Percentiles rank a stretch among this genome's conserved stretches.
These are phyloP conservation scores for Metopia argyrocephala DNA, from an alignment of 2,888 invertebrate genomes.

Conservation along the genomic window DNA sequence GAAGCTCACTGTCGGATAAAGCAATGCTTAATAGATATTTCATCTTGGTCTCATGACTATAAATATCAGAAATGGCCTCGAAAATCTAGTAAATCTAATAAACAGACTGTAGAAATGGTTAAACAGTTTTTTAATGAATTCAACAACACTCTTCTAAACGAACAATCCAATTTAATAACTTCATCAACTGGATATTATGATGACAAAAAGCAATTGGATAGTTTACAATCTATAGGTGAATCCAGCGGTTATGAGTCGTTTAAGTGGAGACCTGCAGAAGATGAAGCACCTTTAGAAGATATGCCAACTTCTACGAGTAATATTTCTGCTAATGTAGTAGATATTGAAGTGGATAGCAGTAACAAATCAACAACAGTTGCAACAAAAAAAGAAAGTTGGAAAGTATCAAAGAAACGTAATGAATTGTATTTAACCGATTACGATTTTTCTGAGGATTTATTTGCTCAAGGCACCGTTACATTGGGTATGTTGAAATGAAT, in stretches of 20 bases:
- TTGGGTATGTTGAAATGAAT: too few relatives aligned
- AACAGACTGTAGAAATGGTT: slow-evolving; percentile 76
- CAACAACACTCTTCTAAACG: slow-evolving; percentile 62
- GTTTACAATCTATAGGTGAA: slow-evolving; percentile 85
- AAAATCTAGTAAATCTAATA: slow-evolving; percentile 68
- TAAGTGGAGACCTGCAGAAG: slow-evolving; percentile 81
- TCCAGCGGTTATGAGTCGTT: slow-evolving; percentile 88
- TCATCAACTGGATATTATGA: slow-evolving; percentile 51
- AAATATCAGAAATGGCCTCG: slow-evolving; percentile 80
- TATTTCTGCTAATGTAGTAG: slow-evolving; percentile 60
- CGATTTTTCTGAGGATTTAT: slow-evolving; percentile 78
- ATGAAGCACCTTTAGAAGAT: slow-evolving; percentile 72
- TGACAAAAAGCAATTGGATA: slow-evolving; percentile 79
- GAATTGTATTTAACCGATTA: slow-evolving; percentile 76
- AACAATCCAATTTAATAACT: slow-evolving; percentile 45
- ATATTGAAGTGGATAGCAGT: slow-evolving; percentile 72
- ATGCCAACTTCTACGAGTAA: slow-evolving; percentile 47
- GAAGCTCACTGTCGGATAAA: slow-evolving; percentile 90
- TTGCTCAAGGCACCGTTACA: slow-evolving; percentile 78
- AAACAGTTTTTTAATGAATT: slow-evolving; percentile 77
- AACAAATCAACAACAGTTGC: slow-evolving; percentile 27
- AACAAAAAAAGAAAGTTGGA: slow-evolving; percentile 72
- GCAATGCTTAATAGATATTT: slow-evolving; percentile 86
- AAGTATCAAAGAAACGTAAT: slow-evolving; percentile 72
- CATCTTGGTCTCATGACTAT: slow-evolving; percentile 89